Conservation (phyloP, 2,797 vertebrate species). For the Ciconia nigra region DNA sequence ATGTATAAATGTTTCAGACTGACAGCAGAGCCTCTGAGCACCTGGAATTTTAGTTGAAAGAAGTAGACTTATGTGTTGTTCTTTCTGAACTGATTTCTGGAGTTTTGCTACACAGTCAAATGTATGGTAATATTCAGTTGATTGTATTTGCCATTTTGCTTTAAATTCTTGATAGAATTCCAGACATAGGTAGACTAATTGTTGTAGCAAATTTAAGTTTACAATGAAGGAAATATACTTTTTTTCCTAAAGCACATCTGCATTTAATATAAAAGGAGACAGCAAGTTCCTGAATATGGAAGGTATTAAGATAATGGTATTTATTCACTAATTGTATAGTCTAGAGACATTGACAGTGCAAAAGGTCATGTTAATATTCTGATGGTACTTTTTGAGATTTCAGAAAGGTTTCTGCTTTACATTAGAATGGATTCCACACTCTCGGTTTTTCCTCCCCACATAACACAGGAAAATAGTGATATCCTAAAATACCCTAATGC, state of each 20-base stretch:
- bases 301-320: not conserved
- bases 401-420: not conserved
- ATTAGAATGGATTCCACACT: not conserved
- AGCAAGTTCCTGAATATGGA: not conserved
- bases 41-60: not conserved
- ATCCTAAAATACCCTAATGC: not conserved
- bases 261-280: not conserved
- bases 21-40: not conserved
- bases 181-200: not conserved
- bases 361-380: not conserved
- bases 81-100: not conserved
- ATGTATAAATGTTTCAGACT: not conserved
- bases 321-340: not conserved
- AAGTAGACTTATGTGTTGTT: not conserved
- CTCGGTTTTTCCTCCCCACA: not conserved
- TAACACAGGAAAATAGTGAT: not conserved
- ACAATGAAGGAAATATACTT: accelerated
- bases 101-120: not conserved
- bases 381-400: not conserved
- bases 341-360: accelerated
- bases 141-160: not conserved
- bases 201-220: not conserved
- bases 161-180: not conserved
- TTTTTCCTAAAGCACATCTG: not conserved
- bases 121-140: not conserved